Base-by-base conservation (phyloP, 2,888 invertebrate genomes). In the Monopis laevigella region DNA sequence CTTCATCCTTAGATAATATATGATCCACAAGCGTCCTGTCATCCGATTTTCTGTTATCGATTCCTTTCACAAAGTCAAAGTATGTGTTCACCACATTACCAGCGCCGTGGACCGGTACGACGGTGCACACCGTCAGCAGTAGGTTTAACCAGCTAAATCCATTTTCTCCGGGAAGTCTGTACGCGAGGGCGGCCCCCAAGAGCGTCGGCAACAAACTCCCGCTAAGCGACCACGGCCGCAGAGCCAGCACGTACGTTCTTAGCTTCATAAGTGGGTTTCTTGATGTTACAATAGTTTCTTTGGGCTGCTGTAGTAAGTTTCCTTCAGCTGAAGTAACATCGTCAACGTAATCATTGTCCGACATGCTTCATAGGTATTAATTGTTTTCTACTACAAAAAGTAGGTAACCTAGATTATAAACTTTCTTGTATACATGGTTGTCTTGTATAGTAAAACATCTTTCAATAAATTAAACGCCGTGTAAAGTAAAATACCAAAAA, bases 41-140 rank as follows among this genome's bases (percentile, higher is more conserved):
- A 61, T 97, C 96, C 51, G 95, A 93, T 75, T 92, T 94, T 47
- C 92, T 85, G 62, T 91, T 92, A 67, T 98, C 97, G 43, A 97
- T 95, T 35, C 93, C 97, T 77, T 93, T 93, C 21, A 93, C 88
- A 62, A 92, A 98, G 70, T 98, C 97, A 65, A 91, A 97, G 66
- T 96, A 97, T 0, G 97, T 97, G 68, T 97, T 97, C 16, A 98
- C 96, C 28, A 97, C 89, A 72, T 98, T 98, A 40, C 96, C 97
- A 45, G 97, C 97, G 45, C 96, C 95, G 63, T 98, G 97, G 2
- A 97, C 97, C 1, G 92, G 92, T 45, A 96, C 84, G 14, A 95
- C 90, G 2, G 95, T 96, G 53, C 93, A 86, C 39, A 93, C 81
- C 2, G 96, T 95, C 10, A 94, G 82, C 32, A 96, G 56, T 49